These are phyloP conservation scores for Autographa pulchrina DNA, from an alignment of 2,888 invertebrate species.

Conservation along the genomic window DNA sequence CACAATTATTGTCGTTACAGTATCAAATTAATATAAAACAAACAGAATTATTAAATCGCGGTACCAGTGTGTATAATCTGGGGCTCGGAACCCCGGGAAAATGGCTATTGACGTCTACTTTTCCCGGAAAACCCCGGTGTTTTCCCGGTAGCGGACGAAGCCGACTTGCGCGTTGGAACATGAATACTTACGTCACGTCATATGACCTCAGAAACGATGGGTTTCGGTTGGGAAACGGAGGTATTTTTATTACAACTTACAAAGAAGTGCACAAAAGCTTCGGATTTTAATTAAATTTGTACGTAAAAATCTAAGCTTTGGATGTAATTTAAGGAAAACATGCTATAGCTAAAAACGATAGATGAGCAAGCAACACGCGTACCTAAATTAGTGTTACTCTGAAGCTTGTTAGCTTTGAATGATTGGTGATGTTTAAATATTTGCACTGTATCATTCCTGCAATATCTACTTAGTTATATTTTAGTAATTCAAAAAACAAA, in stretches of 20 bases:
- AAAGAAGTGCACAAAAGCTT: too few species aligned
- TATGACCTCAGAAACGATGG: slow-evolving; percentile 9
- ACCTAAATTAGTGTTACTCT: too few species aligned
- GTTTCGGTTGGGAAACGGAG: not conserved
- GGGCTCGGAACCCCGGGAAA: slow-evolving; percentile 56
- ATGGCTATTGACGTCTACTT: slow-evolving; percentile 51
- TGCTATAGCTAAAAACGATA: too few species aligned
- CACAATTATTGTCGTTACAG: slow-evolving; percentile 11
- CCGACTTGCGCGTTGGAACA: slow-evolving; percentile 44
- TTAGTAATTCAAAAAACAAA: too few species aligned
- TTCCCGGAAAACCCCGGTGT: slow-evolving; percentile 58
- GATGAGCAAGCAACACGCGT: too few species aligned
- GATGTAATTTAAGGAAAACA: too few species aligned
- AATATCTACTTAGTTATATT: too few species aligned
- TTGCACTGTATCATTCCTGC: too few species aligned
- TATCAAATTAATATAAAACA: slow-evolving; percentile 33
- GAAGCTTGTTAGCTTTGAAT: too few species aligned
- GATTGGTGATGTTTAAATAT: too few species aligned
- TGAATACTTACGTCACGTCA: slow-evolving; percentile 14
- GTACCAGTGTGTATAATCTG: slow-evolving; percentile 47
- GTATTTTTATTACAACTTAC: not conserved
- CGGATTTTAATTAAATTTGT: too few species aligned
- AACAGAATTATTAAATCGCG: slow-evolving; percentile 47
- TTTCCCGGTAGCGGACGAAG: slow-evolving; percentile 52
- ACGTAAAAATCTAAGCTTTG: too few species aligned